Base-by-base conservation (phyloP, 1,140 invertebrate species). In the Antheraea pernyi region DNA sequence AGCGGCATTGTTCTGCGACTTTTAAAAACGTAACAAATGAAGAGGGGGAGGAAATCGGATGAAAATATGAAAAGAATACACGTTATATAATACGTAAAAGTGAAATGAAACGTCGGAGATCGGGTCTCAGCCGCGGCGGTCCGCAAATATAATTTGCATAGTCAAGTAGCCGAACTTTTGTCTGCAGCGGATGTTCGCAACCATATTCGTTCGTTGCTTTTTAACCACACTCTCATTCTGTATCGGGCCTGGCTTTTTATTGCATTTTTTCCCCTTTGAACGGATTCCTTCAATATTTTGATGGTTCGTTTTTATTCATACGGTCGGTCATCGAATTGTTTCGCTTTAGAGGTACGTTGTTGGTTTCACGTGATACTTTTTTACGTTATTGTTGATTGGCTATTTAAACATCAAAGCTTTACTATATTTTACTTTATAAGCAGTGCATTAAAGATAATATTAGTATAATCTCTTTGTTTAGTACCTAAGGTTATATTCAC, bases 81-180 rank as follows among this genome's bases (percentile, higher is more conserved):
- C 83, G 82, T 81, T 89, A 84, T 87, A 82, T 53, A 53, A 53
- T 82, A 85, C 80, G 84, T 79, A 85, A 78, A 85, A 89, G 81
- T 86, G 88, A 90, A 92, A 92, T 81, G 88, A 77, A 88, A 87
- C 79, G 82, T 80, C 81, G 85, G 81, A 84, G 88, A 91, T 89
- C 86, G 84, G 78, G 80, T 83, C 85, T 83, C 83, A 83, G 76
- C 78, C 84, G 81, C 80, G 78, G 86, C 86, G 82, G 89, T 91
- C 88, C 85, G 90, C 90, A 92, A 92, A 92, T 91, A 92, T 89
- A 92, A 92, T 92, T 92, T 92, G 90, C 90, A 92, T 92, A 91
- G 90, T 77, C 87, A 91, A 92, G 87, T 92, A 91, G 87, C 83
- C 86, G 68, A 88, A 91, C 86, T 90, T 91, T 90, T 89, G 89